Conservation (phyloP, 1,140 invertebrate genomes). For the Zaprionus camerounensis region DNA sequence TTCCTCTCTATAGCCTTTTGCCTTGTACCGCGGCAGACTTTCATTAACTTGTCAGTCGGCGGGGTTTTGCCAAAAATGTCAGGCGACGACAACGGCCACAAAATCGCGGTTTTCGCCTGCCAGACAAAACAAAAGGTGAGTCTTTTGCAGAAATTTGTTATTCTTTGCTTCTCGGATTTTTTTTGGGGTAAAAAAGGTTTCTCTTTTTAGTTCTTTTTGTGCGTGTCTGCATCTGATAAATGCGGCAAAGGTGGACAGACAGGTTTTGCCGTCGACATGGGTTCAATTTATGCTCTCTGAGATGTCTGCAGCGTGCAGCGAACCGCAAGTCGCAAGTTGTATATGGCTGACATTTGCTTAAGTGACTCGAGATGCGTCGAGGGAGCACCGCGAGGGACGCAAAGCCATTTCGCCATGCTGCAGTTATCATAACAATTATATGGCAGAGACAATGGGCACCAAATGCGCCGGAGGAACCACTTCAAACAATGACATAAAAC, state of each 20-base stretch:
- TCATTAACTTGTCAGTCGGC: constrained; percentile 76
- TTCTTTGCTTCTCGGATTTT: neutral
- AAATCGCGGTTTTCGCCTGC: constrained; percentile 7
- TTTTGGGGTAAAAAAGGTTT: neutral
- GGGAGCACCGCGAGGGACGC: neutral
- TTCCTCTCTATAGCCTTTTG: constrained; percentile 14
- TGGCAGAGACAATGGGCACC: constrained; percentile 69
- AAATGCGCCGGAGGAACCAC: constrained; percentile 45
- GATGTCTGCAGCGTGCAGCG: constrained; percentile 47
- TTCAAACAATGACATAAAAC: constrained; percentile 75
- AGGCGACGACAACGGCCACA: constrained; percentile 44
- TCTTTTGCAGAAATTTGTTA: constrained; percentile 8
- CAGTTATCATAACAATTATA: constrained; percentile 82
- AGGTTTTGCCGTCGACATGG: constrained; percentile 29
- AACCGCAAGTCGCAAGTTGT: constrained; percentile 38
- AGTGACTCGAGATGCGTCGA: constrained; percentile 56
- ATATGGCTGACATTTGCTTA: constrained; percentile 68
- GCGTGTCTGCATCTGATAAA: constrained; percentile 77
- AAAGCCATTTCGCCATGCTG: constrained; percentile 51
- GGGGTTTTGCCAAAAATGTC: constrained; percentile 58
- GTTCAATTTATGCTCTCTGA: constrained; percentile 71
- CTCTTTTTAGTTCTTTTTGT: constrained; percentile 2
- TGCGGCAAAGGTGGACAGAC: constrained; percentile 41
- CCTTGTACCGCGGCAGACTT: constrained; percentile 52
- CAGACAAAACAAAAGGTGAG: constrained; percentile 31